phyloP scores from a whole-genome alignment of 2,888 invertebrate species.

The Dicycla oo region DNA sequence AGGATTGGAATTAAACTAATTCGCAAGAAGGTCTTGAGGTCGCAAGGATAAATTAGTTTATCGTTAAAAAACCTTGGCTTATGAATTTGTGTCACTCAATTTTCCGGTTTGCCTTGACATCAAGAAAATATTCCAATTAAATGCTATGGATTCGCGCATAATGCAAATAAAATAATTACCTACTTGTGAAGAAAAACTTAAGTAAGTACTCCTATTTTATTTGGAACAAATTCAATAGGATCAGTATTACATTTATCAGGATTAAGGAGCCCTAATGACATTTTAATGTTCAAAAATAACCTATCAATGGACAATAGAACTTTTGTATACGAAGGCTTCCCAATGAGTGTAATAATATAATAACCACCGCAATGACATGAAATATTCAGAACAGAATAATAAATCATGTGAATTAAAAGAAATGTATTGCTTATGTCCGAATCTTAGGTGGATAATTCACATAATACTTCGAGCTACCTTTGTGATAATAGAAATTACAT shows the following conservation, averaged over 20 bases:
- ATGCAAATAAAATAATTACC: neutral
- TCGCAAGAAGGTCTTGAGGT: conserved; percentile 32
- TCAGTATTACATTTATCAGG: conserved; percentile 15
- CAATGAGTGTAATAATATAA: conserved; percentile 3
- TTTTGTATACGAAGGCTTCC: neutral
- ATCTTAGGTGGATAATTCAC: neutral
- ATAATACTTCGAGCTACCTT: neutral
- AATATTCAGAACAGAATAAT: conserved; percentile 11
- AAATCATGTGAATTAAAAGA: conserved; percentile 4
- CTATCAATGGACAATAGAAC: neutral
- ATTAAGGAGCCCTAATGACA: conserved; percentile 16
- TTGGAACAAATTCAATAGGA: neutral
- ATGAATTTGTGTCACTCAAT: conserved; percentile 15
- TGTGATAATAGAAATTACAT: neutral
- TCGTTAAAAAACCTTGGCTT: conserved; percentile 18
- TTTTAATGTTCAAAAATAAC: conserved; percentile 40
- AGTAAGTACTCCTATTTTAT: neutral
- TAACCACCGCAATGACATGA: conserved; percentile 20
- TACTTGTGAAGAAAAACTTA: neutral
- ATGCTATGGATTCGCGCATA: neutral
- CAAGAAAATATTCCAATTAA: neutral
- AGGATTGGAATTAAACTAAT: conserved; percentile 3
- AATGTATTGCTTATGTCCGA: neutral
- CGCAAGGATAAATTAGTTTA: conserved; percentile 15
- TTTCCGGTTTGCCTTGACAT: neutral